Conservation (phyloP, 2,888 invertebrate genomes). For the Rotaria socialis region DNA sequence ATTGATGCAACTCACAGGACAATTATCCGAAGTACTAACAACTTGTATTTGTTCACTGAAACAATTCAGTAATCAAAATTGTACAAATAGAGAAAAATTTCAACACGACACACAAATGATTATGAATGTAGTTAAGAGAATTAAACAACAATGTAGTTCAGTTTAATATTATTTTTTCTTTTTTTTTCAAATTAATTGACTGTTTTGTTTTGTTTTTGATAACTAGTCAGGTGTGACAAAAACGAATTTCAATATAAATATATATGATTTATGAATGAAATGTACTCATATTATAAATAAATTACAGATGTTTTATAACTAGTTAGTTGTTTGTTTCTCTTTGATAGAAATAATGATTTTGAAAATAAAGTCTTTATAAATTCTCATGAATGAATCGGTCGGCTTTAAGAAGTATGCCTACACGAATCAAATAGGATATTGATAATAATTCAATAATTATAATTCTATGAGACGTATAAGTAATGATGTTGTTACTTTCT, state of each 20-base stretch:
- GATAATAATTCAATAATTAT: not conserved
- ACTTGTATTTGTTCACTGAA: not conserved
- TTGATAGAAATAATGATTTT: too few species aligned
- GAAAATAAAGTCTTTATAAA: too few species aligned
- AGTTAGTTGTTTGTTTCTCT: too few species aligned
- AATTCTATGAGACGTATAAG: not conserved
- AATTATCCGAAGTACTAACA: constrained; percentile 12
- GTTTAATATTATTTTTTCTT: not conserved
- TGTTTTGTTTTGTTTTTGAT: not conserved
- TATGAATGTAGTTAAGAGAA: constrained; percentile 22
- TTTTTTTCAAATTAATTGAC: not conserved
- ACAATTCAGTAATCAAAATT: constrained; percentile 6
- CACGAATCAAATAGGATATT: too few species aligned
- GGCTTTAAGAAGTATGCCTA: too few species aligned
- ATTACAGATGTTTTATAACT: not conserved
- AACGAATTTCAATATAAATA: not conserved
- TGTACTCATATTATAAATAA: not conserved
- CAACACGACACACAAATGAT: not conserved
- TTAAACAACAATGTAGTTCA: constrained; percentile 31
- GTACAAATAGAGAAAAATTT: not conserved
- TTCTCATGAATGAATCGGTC: too few species aligned
- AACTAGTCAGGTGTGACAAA: not conserved
- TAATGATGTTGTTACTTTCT: not conserved
- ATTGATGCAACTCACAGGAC: not conserved
- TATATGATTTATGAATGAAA: not conserved